These are phyloP conservation scores for Thinocorus orbignyianus DNA, from an alignment of 2,113 vertebrate genomes.

Conservation along the genomic window DNA sequence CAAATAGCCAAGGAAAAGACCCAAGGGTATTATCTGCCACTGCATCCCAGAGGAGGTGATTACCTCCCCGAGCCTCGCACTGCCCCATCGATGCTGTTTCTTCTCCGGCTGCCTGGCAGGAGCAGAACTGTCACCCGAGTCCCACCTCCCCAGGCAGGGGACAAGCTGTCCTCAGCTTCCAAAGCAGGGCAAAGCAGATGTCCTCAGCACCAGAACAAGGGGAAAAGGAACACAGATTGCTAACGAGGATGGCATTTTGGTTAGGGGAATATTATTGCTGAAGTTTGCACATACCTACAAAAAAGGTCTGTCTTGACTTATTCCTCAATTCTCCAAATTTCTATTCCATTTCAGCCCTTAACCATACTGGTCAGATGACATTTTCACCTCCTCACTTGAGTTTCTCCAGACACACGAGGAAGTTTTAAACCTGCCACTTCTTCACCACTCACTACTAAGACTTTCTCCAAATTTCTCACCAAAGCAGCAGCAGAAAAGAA, in stretches of 20 bases:
- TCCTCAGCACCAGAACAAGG: not conserved
- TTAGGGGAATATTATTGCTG: not conserved
- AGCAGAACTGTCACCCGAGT: not conserved
- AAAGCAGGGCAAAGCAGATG: not conserved
- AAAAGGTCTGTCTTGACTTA: not conserved
- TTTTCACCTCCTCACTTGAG: not conserved
- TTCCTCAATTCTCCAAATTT: not conserved
- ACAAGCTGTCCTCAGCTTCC: not conserved
- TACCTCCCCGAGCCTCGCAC: not conserved
- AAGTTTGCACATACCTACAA: not conserved
- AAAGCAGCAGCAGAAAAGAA: not conserved
- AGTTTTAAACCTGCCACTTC: not conserved
- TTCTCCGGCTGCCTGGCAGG: not conserved
- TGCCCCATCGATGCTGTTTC: fast-evolving
- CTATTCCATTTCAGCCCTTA: not conserved
- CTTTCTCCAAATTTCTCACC: not conserved
- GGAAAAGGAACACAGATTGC: not conserved
- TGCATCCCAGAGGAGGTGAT: not conserved
- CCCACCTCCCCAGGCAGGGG: not conserved
- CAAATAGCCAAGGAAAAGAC: not conserved
- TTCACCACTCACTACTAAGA: not conserved
- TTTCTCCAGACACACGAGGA: not conserved
- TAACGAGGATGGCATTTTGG: not conserved
- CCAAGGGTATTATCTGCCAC: fast-evolving
- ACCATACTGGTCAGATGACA: fast-evolving